Base-by-base conservation (phyloP, 1,140 invertebrate species). In the Matsumurasca onukii region DNA sequence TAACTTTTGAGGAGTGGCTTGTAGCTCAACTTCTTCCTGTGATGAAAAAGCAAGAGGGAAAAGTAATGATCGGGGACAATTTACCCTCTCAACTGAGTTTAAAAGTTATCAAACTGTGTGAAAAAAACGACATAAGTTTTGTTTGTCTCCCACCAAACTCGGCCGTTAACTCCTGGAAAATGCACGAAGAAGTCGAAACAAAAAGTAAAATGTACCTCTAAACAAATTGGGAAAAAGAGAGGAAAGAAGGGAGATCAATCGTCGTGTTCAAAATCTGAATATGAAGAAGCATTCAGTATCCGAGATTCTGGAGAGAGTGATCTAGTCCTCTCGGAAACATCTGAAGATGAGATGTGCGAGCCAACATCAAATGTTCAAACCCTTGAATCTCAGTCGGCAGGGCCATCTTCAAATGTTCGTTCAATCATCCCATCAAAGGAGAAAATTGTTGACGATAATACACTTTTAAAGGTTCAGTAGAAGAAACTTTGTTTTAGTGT, bases 1-100 rank as follows among this genome's bases (percentile, higher is more conserved):
- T 63, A 67, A 17, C 24, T 62, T 25, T 67, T 22, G 25, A 17
- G 34, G 34, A 39, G 34, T 39, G 34, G 34, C 17, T 39, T 17
- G 17, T 39, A 9, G 34, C 34, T 17, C 34, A 39, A 17, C 34
- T 17, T 39, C 5, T 39, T 39, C 5, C 34, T 17, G 34, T 17
- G 34, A 9, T 9, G 34, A 39, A 17, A 39, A 39, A 17, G 34
- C 34, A 5, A 39, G 17, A 39, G 17, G 17, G 17, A 39, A 9
- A 9, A 39, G 5, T 39, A 17, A 39, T 9, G 5, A 5, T 5
- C 5, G 17, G 34, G 34, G 5, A 39, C 34, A 39, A 39, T 39
- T 39, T 39, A 17, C 17, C 34, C 34, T 39, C 34, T 39, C 5
- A 39, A 9, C 34, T 39, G 17, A 39, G 34, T 39, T 5, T 39